phyloP scores from a whole-genome alignment of 1,140 invertebrate species.

The Cyrtorhinus lividipennis region DNA sequence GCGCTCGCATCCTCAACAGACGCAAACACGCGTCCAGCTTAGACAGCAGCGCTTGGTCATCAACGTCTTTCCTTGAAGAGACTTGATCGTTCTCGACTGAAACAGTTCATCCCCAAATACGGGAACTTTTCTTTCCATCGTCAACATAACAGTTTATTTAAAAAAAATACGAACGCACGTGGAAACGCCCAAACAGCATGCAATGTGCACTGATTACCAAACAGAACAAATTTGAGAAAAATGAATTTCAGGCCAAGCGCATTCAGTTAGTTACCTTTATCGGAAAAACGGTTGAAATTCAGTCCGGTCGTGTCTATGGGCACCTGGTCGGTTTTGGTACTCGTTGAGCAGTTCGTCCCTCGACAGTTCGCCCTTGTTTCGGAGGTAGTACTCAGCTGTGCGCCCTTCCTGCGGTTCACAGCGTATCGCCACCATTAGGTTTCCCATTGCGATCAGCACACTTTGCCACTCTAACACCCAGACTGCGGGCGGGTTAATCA shows the following conservation, averaged over 20 bases:
- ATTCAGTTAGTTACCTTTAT: constrained; percentile 15
- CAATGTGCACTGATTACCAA: background rate
- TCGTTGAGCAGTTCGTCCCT: constrained; percentile 49
- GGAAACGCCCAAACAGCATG: background rate
- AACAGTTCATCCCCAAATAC: constrained; percentile 11
- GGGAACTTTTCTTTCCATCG: background rate
- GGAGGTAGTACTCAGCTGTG: constrained; percentile 58
- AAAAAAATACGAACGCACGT: background rate
- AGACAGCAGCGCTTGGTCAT: constrained; percentile 46
- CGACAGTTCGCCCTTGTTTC: constrained; percentile 46
- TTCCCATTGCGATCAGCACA: background rate
- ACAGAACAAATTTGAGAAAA: background rate
- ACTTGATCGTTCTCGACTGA: constrained; percentile 38
- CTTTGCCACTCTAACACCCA: background rate
- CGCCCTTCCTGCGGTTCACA: constrained; percentile 44
- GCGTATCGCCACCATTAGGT: background rate
- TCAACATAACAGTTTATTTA: background rate
- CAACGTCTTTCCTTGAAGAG: constrained; percentile 49
- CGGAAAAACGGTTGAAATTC: constrained; percentile 16
- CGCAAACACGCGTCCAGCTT: constrained; percentile 56
- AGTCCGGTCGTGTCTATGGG: constrained; percentile 4
- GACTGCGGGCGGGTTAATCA: too few relatives aligned
- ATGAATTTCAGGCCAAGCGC: background rate
- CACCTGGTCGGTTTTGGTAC: constrained; percentile 28
- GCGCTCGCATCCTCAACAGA: constrained; percentile 32